phyloP scores from a whole-genome alignment of 2,113 vertebrate species.

The Porphyrio hochstetteri region DNA sequence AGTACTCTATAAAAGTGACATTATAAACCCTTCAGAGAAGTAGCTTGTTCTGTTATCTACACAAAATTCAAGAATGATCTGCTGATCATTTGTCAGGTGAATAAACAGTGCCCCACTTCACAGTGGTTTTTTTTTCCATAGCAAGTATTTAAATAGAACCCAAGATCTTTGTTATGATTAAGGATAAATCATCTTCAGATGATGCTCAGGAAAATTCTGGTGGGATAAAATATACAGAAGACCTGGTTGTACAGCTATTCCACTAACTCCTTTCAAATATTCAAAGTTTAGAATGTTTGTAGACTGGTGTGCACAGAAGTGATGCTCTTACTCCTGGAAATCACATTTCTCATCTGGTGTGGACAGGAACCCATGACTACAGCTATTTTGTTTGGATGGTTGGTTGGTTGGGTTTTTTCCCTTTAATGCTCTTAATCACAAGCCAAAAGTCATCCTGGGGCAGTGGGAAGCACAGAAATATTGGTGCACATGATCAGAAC shows the following conservation, averaged over 20 bases:
- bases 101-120: fast-evolving
- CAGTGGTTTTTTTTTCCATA: not conserved
- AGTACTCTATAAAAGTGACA: not conserved
- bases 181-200: not conserved
- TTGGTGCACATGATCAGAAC: not conserved
- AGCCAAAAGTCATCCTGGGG: not conserved
- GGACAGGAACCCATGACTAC: not conserved
- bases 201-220: not conserved
- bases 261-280: not conserved
- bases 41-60: not conserved
- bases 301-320: not conserved
- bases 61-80: not conserved
- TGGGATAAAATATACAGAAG: not conserved
- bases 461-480: not conserved
- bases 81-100: not conserved
- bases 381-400: not conserved
- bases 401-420: not conserved
- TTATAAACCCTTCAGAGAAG: not conserved
- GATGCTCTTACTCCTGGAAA: not conserved
- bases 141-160: not conserved
- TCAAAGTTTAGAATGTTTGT: not conserved
- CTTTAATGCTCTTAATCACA: not conserved
- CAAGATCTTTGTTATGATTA: not conserved
- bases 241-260: not conserved
- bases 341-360: not conserved